Conservation (phyloP, 1,140 invertebrate genomes). For the Drosophila kanapiae region DNA sequence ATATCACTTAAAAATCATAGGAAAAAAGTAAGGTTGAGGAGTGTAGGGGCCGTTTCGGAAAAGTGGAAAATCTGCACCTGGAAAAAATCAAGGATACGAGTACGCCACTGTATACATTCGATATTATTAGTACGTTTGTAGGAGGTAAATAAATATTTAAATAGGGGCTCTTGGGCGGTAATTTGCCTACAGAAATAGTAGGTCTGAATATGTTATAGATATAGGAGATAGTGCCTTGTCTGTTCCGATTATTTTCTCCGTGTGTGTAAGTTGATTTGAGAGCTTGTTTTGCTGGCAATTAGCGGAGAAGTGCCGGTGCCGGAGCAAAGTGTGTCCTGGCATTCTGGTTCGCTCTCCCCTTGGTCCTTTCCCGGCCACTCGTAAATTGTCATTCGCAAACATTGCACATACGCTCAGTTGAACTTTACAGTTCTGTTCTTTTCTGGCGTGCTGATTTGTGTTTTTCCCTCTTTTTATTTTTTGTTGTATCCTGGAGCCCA, state of each 20-base stretch:
- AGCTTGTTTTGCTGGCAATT: slow-evolving; percentile 65
- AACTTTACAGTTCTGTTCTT: slow-evolving; percentile 65
- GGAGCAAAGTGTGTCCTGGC: slow-evolving; percentile 13
- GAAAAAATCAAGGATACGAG: neutral
- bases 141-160: neutral
- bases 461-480: neutral
- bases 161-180: neutral
- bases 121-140: neutral
- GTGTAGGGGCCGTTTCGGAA: neutral
- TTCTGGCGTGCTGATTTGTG: slow-evolving; percentile 42
- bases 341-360: neutral
- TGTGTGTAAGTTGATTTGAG: slow-evolving; percentile 19
- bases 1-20: slow-evolving; percentile 63
- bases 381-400: slow-evolving; percentile 78
- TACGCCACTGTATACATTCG: too few relatives aligned
- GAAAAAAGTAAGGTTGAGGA: neutral
- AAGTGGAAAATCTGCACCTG: slow-evolving; percentile 24
- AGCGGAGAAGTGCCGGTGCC: slow-evolving; percentile 35
- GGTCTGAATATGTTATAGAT: neutral
- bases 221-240: too few relatives aligned
- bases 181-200: neutral
- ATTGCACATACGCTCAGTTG: slow-evolving; percentile 81
- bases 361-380: slow-evolving; percentile 41
- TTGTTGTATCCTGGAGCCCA: slow-evolving; percentile 14
- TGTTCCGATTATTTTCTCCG: neutral